Evolutionary conservation across 2,113 vertebrate species (phyloP).

Genomic region (Ranitomeya imitator): DNA sequence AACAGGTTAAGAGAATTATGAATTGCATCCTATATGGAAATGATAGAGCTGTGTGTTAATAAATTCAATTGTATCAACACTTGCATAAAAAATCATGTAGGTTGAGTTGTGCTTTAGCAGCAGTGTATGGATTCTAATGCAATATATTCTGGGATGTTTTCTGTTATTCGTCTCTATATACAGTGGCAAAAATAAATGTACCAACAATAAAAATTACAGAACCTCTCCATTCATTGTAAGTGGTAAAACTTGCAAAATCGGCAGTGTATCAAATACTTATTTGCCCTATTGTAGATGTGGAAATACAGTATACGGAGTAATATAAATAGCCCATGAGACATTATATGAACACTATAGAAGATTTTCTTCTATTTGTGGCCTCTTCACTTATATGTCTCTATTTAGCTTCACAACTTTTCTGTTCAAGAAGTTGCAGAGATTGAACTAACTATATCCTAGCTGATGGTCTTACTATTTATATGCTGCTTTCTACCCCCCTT

Average conservation of each 20-base stretch:
- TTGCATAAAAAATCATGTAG: no score
- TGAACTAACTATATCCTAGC: conserved; percentile 33
- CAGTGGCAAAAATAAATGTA: no score
- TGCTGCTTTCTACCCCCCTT: conserved; percentile 28
- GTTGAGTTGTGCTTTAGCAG: not conserved
- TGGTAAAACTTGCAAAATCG: no score
- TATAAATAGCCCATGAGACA: not conserved
- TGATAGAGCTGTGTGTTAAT: not conserved
- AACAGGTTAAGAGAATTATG: no score
- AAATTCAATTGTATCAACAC: not conserved
- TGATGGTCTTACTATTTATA: conserved; percentile 51
- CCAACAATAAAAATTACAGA: no score
- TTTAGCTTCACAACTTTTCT: conserved; percentile 12
- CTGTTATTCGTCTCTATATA: not conserved
- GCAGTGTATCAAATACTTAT: no score
- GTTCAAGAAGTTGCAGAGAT: conserved; percentile 26
- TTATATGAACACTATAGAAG: not conserved
- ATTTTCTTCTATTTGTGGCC: not conserved
- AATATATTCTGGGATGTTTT: not conserved
- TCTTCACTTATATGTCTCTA: not conserved
- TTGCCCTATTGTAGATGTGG: not conserved
- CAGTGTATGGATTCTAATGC: not conserved
- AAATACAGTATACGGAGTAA: not conserved
- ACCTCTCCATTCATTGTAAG: no score
- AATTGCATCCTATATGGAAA: not conserved